Evolutionary conservation across 2,888 invertebrate species (phyloP), one percentile per base, ranked within the genome.

Genomic region (Caenorhabditis virilis): DNA sequence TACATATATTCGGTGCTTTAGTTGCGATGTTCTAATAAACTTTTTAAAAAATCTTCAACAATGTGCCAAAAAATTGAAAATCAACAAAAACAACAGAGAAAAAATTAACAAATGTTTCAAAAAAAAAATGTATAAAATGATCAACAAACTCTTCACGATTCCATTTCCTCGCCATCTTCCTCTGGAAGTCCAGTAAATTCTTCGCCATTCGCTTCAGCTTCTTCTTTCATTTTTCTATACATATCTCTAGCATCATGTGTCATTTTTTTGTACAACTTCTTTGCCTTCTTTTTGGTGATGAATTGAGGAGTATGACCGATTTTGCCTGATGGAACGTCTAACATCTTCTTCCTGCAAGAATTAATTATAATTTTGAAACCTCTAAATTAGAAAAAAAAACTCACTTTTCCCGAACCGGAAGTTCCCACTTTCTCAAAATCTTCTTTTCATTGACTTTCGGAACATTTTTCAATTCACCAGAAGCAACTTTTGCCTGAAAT

Each of bases 201-300:
- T 15, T 45, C 27, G 4, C 43, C 43, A 7, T 45, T 56, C 15
- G 51, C 47, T n/a, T 39, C 62, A 7, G 38, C 56, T 13, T 22
- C 26, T 23, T 62, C 62, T 15, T 33, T 55, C 22, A 63, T 38
- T 33, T 63, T 63, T 35, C 49, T 22, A 46, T 43, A 63, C 7
- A 46, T 49, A 11, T 63, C 63, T n/a, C 63, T 22, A 0, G 63
- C 63, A 35, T 63, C 63, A 25, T 63, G 63, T n/a, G 63, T 63
- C 63, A 63, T 63, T 45, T 45, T 57, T 16, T 64, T 64, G 51
- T 58, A 58, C 58, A 64, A 53, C 35, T 64, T 64, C 51, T 58
- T 58, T 5, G 57, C 64, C 50, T 64, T 64, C 47, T 64, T 64
- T 26, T 58, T 64, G 26, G 64, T 58, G 41, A 64, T 58, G 47